These are phyloP conservation scores for Aplidium turbinatum DNA, from an alignment of 23 tunicate species.

Conservation along the genomic window DNA sequence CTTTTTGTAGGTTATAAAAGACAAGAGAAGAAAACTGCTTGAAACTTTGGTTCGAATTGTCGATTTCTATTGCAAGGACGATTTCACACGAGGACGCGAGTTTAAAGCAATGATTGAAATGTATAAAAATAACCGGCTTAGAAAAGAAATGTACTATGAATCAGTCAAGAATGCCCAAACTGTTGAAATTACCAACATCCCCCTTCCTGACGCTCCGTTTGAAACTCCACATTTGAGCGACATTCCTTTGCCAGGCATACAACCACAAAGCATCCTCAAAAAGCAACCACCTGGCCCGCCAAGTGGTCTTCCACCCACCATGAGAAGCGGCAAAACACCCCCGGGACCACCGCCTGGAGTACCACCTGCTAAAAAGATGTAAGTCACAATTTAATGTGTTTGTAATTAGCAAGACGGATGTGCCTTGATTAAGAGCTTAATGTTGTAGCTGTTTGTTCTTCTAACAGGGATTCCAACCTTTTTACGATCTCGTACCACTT, in stretches of 20 bases:
- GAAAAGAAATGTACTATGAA: conserved; percentile 85
- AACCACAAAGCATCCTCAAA: conserved; percentile 80
- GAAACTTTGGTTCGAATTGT: conserved; percentile 73
- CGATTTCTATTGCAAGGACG: conserved; percentile 83
- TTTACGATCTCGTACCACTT: too few relatives aligned
- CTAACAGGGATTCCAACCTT: too few relatives aligned
- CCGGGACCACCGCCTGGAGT: conserved; percentile 87
- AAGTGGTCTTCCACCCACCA: conserved; percentile 37
- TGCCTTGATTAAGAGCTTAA: too few relatives aligned
- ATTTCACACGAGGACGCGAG: conserved; percentile 62
- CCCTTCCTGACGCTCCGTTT: conserved; percentile 90
- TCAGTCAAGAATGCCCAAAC: conserved; percentile 88
- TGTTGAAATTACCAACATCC: conserved; percentile 79
- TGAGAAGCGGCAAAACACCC: conserved; percentile 27
- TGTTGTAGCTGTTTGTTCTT: too few relatives aligned
- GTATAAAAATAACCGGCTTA: conserved; percentile 56
- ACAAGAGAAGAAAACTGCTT: conserved; percentile 77
- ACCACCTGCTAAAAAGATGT: conserved; percentile 92
- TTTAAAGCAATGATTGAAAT: conserved; percentile 55
- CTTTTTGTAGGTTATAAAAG: conserved; percentile 72
- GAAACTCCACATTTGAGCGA: conserved; percentile 70
- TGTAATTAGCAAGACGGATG: too few relatives aligned
- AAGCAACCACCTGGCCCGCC: conserved; percentile 63
- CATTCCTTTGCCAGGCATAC: conserved; percentile 91
- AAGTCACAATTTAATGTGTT: too few relatives aligned